Evolutionary conservation across 2,888 invertebrate species (phyloP), one percentile per base, ranked within the genome.

Genomic region (Homarus gammarus): DNA sequence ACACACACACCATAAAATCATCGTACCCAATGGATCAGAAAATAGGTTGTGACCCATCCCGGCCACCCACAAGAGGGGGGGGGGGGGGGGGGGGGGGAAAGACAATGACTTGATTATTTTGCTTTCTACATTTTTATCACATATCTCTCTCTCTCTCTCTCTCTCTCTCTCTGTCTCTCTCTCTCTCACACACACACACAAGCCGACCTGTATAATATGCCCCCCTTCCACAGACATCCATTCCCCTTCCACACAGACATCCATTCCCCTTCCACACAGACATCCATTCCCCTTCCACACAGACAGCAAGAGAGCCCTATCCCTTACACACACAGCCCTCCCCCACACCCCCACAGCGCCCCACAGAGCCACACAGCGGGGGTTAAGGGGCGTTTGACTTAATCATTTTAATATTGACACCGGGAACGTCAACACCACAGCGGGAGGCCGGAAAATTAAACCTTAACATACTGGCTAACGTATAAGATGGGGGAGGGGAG

Each of bases 341-440:
- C 84, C 73, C 51, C 44, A 38, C 8, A 18, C 83, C 15, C 31
- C 40, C 64, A 38, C 1, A 0, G 8, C 27, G 22, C 38, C 72
- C 82, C 51, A 5, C 44, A 12, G 49, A 33, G 51, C 44, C 33
- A 27, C 84, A 36, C 81, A 18, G 36, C 56, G 56, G 72, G 73
- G 56, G 73, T 2, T 38, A 36, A 38, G 36, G 84, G 84, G 84
- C 22, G 70, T 18, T 44, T 68, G 44, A 82, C 40, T 82, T 82
- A 82, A 82, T 82, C 68, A 82, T 82, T 82, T 70, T 82, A 64
- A 82, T 82, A 82, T 70, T 82, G 82, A 82, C 82, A 82, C 82
- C 82, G n/a, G n/a, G 31, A n/a, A 44, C 82, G 82, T 33, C 38
- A 36, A 31, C 72, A 12, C 38, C 72, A 36, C 72, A 72, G 72